These are phyloP conservation scores for Rhineura floridana DNA, from an alignment of 2,113 vertebrate genomes.

Conservation along the genomic window DNA sequence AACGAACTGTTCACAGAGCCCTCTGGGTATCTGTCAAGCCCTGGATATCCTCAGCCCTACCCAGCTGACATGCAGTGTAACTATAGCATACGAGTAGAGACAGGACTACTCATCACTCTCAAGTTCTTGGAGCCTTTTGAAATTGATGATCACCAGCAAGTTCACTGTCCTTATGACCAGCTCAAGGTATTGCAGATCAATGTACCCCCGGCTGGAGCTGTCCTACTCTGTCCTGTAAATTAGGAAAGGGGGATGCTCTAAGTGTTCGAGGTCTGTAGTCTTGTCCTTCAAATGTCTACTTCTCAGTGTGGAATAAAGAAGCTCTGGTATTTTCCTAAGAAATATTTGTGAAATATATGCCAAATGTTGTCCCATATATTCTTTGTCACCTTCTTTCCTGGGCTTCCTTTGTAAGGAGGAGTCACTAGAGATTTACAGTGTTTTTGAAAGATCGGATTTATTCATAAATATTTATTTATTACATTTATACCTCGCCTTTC, in stretches of 20 bases:
- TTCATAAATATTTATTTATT: not conserved
- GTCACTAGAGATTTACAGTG: not conserved
- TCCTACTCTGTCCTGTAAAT: not conserved
- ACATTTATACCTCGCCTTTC: too few species aligned
- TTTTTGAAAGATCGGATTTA: not conserved
- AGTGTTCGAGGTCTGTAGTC: not conserved
- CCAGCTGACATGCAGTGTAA: conserved; percentile 77
- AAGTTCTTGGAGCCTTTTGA: conserved; percentile 79
- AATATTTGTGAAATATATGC: not conserved
- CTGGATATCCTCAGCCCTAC: conserved; percentile 78
- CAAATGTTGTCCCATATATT: fast-evolving
- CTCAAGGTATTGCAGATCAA: conserved; percentile 73
- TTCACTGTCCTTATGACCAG: conserved; percentile 80
- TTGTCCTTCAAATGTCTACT: not conserved
- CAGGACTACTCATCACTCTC: conserved; percentile 72
- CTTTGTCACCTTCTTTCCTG: not conserved
- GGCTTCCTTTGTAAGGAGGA: not conserved
- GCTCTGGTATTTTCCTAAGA: not conserved
- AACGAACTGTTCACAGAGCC: conserved; percentile 72
- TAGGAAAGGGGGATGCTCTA: not conserved
- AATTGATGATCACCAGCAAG: conserved; percentile 80
- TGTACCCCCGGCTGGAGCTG: not conserved
- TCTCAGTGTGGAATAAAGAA: conserved; percentile 5
- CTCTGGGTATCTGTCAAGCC: conserved; percentile 74
- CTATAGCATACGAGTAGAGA: conserved; percentile 79